Evolutionary conservation across 2,888 invertebrate genomes (phyloP).

Genomic region (Miltochrista miniata): DNA sequence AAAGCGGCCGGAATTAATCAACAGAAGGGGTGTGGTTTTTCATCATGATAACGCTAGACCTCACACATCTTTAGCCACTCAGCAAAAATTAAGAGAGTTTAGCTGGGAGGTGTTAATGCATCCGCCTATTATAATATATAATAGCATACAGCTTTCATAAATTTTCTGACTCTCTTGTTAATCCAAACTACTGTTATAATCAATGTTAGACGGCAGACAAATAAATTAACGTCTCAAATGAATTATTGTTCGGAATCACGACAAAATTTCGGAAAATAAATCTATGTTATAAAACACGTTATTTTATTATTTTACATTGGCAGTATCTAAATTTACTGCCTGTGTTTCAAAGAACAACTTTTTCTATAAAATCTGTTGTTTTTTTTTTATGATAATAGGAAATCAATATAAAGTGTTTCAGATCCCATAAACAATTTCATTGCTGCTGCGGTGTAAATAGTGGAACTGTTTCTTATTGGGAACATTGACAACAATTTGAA

Average conservation of each 20-base stretch:
- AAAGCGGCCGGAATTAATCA: too few relatives aligned
- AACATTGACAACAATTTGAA: constrained; percentile 45
- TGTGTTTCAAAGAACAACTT: constrained; percentile 58
- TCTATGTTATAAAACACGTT: constrained; percentile 56
- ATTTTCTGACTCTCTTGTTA: too few relatives aligned
- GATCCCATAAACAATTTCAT: background rate
- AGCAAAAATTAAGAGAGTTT: too few relatives aligned
- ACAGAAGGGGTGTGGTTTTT: too few relatives aligned
- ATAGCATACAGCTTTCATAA: too few relatives aligned
- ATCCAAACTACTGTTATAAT: constrained; percentile 1
- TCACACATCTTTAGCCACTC: too few relatives aligned
- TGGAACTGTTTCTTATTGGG: constrained; percentile 52
- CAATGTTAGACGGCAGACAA: too few relatives aligned
- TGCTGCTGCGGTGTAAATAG: constrained; percentile 2
- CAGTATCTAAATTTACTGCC: constrained; percentile 63
- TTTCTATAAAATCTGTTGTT: constrained; percentile 55
- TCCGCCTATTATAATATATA: too few relatives aligned
- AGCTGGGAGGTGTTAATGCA: too few relatives aligned
- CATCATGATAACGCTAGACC: too few relatives aligned
- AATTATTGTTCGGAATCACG: background rate
- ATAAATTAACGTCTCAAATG: constrained; percentile 2
- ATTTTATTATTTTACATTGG: constrained; percentile 66
- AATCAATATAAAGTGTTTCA: constrained; percentile 35
- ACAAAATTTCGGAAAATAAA: too few relatives aligned
- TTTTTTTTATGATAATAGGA: constrained; percentile 41